Percentiles rank a stretch among this genome's conserved stretches.
Evolutionary conservation across 2,113 vertebrate species (phyloP).

Genomic region (Xiphias gladius): DNA sequence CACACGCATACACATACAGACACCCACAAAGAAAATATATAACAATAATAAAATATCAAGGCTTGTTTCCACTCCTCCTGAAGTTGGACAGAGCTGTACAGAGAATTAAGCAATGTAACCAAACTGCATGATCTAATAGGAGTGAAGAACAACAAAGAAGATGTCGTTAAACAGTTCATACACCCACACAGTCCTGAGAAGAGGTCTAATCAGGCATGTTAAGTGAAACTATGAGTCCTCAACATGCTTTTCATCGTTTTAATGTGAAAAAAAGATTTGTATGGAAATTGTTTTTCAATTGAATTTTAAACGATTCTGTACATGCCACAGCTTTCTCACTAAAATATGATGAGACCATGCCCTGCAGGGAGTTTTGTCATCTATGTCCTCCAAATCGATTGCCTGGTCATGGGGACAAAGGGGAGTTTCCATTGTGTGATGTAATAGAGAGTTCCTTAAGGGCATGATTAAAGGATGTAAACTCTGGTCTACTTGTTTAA

Average conservation of each 20-base stretch:
- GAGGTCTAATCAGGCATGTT: background rate
- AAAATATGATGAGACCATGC: background rate
- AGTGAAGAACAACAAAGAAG: background rate
- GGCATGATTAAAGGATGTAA: slow-evolving; percentile 53
- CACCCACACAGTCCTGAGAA: background rate
- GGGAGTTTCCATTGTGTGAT: background rate
- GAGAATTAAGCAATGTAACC: slow-evolving; percentile 10
- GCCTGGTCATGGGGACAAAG: background rate
- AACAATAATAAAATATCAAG: slow-evolving; percentile 4
- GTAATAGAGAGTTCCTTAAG: slow-evolving; percentile 55
- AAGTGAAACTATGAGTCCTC: no score
- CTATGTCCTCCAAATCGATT: background rate
- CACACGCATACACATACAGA: background rate
- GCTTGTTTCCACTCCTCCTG: background rate
- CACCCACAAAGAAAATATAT: background rate
- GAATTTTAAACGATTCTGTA: background rate
- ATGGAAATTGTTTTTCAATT: background rate
- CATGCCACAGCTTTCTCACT: background rate
- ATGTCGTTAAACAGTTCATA: background rate
- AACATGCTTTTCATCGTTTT: background rate
- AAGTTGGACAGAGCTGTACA: slow-evolving; percentile 8
- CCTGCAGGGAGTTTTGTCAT: slow-evolving; percentile 8
- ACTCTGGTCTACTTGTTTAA: slow-evolving; percentile 58
- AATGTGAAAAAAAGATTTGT: background rate
- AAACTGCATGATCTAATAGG: background rate